phyloP scores from a whole-genome alignment of 2,888 invertebrate genomes.

The Ecliptopera silaceata region DNA sequence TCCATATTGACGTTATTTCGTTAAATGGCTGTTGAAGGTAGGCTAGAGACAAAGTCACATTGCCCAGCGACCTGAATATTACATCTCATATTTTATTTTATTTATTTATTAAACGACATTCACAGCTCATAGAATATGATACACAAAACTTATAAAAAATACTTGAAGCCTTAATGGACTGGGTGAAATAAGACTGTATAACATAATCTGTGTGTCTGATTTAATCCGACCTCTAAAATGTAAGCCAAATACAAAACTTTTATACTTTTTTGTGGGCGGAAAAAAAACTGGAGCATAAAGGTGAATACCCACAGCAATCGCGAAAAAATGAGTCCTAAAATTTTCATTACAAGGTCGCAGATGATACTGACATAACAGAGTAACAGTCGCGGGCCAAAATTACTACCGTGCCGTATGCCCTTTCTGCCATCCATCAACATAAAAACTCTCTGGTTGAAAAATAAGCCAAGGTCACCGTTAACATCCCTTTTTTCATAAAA shows the following conservation, averaged over 20 bases:
- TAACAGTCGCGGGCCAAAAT: slow-evolving; percentile 30
- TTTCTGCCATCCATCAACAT: slow-evolving; percentile 40
- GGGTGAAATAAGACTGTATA: no score
- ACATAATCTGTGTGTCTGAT: no score
- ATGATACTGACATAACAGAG: slow-evolving; percentile 34
- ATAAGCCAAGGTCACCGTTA: slow-evolving; percentile 35
- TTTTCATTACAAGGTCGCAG: slow-evolving; percentile 39
- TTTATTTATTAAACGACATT: no score
- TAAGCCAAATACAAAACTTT: slow-evolving; percentile 10
- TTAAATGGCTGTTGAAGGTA: background rate
- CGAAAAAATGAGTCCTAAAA: slow-evolving; percentile 40
- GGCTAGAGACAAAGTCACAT: slow-evolving; percentile 5
- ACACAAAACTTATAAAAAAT: no score
- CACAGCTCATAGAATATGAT: no score
- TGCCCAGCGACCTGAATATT: background rate
- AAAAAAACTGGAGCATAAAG: slow-evolving; percentile 30
- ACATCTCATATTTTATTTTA: no score
- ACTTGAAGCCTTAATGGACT: no score
- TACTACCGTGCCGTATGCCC: slow-evolving; percentile 35
- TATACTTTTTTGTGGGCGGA: slow-evolving; percentile 11
- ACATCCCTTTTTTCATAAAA: slow-evolving; percentile 31
- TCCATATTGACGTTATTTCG: background rate
- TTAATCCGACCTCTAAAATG: background rate
- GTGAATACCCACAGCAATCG: slow-evolving; percentile 33
- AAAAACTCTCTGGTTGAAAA: slow-evolving; percentile 34